phyloP scores from a whole-genome alignment of 2,797 vertebrate genomes.

The Bucorvus abyssinicus region DNA sequence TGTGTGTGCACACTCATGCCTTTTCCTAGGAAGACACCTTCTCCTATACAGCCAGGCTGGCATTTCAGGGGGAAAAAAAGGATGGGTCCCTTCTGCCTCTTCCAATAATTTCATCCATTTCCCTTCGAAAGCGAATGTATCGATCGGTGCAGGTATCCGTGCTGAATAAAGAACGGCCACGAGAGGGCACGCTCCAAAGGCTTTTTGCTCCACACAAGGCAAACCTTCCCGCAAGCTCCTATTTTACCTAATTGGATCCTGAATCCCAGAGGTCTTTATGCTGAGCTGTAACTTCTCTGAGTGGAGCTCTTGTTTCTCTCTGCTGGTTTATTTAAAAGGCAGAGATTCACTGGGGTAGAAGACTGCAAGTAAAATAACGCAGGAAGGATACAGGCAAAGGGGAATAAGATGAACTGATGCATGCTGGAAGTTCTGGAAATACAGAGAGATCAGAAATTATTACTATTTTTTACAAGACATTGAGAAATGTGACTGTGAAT shows the following conservation, averaged over 20 bases:
- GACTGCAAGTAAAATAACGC: neutral
- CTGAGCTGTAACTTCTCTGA: conserved; percentile 38
- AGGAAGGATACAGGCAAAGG: neutral
- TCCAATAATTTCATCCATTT: neutral
- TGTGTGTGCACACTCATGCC: neutral
- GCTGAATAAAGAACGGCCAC: conserved; percentile 64
- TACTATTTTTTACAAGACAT: conserved; percentile 9
- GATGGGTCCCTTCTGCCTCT: neutral
- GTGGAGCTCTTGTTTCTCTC: conserved; percentile 17
- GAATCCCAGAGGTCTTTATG: conserved; percentile 22
- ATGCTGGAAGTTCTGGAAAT: neutral
- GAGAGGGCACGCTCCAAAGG: conserved; percentile 79
- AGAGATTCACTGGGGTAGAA: conserved; percentile 8
- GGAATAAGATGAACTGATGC: neutral
- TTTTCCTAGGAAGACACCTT: neutral
- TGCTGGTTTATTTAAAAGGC: conserved; percentile 7
- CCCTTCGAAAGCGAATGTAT: neutral
- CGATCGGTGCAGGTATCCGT: neutral
- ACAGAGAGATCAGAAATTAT: conserved; percentile 10
- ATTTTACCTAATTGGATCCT: conserved; percentile 39
- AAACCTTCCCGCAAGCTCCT: conserved; percentile 18
- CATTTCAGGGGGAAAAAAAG: neutral
- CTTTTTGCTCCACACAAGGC: conserved; percentile 43
- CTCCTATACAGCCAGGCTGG: neutral
- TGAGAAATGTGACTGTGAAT: conserved; percentile 71